phyloP scores from a whole-genome alignment of 2,113 vertebrate genomes.

The Lontra canadensis region DNA sequence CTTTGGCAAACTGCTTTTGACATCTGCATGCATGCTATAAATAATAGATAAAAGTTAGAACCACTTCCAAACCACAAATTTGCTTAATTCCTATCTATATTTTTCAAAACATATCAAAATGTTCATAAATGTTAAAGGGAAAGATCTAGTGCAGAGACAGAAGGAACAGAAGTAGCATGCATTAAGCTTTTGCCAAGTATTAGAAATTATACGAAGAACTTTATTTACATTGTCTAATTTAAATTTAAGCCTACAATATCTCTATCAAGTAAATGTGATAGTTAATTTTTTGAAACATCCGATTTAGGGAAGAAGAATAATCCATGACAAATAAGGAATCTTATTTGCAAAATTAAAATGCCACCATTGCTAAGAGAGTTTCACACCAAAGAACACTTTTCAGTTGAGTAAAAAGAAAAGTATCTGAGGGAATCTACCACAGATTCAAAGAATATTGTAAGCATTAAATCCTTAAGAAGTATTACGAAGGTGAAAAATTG shows the following conservation, averaged over 20 bases:
- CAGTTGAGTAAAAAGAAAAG: conserved; percentile 54
- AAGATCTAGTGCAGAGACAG: background rate
- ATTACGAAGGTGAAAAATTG: conserved; percentile 68
- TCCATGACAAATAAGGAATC: conserved; percentile 40
- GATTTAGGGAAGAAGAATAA: conserved; percentile 49
- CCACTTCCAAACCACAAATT: background rate
- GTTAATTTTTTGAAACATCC: background rate
- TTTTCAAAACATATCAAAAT: background rate
- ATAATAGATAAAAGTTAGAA: background rate
- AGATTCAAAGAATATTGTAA: conserved; percentile 40
- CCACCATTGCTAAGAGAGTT: conserved; percentile 29
- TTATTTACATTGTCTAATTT: background rate
- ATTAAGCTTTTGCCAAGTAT: conserved; percentile 14
- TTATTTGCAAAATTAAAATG: conserved; percentile 33
- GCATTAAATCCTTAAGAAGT: conserved; percentile 56
- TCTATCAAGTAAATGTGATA: background rate
- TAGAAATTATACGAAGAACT: background rate
- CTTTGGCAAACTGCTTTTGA: background rate
- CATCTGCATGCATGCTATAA: background rate
- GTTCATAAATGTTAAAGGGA: background rate
- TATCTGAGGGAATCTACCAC: background rate
- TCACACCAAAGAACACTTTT: conserved; percentile 13
- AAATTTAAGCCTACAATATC: conserved; percentile 11
- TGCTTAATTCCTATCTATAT: background rate
- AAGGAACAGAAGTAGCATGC: background rate